Percentiles rank a stretch among this genome's conserved stretches.
Conservation (phyloP, 2,888 invertebrate genomes). For the Asteroscopus sphinx region DNA sequence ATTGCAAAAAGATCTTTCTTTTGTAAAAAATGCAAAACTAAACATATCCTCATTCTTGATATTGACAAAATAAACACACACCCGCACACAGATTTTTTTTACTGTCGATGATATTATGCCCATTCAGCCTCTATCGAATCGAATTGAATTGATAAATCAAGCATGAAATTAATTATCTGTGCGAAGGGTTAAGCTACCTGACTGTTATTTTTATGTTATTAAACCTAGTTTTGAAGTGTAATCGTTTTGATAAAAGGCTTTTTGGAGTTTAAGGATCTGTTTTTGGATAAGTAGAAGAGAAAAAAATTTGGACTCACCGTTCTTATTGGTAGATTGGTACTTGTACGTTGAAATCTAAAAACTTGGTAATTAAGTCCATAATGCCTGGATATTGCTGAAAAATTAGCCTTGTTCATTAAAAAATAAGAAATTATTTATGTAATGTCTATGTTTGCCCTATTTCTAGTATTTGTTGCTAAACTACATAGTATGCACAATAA, state of each 20-base stretch:
- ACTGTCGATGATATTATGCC: slow-evolving; percentile 40
- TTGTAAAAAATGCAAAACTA: slow-evolving; percentile 41
- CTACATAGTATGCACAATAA: too few relatives aligned
- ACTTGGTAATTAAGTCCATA: too few relatives aligned
- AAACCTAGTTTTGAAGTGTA: slow-evolving; percentile 22
- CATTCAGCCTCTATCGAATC: slow-evolving; percentile 56
- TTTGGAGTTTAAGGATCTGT: slow-evolving; percentile 6
- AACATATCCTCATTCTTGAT: slow-evolving; percentile 38
- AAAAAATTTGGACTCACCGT: background rate
- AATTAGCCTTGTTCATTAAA: too few relatives aligned
- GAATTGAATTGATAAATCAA: slow-evolving; percentile 61
- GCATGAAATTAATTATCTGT: slow-evolving; percentile 64
- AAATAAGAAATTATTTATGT: too few relatives aligned
- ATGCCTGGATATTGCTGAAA: too few relatives aligned
- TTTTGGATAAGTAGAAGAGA: background rate
- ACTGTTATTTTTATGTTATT: slow-evolving; percentile 35
- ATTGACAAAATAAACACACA: slow-evolving; percentile 50
- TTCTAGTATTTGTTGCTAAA: too few relatives aligned
- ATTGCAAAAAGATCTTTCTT: slow-evolving; percentile 40
- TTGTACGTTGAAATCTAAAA: too few relatives aligned
- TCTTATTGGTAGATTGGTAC: too few relatives aligned
- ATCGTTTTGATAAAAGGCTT: slow-evolving; percentile 14
- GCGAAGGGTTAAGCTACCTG: slow-evolving; percentile 60
- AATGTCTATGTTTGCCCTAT: too few relatives aligned
- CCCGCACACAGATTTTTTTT: slow-evolving; percentile 44